Percentiles rank a stretch among this genome's conserved stretches.
Evolutionary conservation across 2,113 vertebrate species (phyloP).

Genomic region (Tetrao urogallus): DNA sequence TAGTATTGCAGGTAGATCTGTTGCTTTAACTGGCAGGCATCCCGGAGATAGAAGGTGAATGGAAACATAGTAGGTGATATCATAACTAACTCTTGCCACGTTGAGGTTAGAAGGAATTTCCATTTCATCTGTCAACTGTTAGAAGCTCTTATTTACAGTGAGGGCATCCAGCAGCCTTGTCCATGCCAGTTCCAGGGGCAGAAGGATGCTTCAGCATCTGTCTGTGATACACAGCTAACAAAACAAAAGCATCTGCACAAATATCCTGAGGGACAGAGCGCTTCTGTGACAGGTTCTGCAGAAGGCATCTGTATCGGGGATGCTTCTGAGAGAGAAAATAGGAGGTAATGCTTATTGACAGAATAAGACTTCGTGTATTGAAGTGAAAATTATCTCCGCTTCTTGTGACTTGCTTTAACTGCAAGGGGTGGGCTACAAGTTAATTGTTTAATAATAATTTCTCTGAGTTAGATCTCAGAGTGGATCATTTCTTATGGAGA

Average conservation of each 20-base stretch:
- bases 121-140: not conserved
- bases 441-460: not conserved
- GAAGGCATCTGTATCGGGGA: not conserved
- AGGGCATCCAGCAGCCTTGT: not conserved
- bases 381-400: not conserved
- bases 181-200: not conserved
- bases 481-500: not conserved
- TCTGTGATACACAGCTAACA: not conserved
- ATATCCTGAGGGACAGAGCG: not conserved
- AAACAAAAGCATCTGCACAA: not conserved
- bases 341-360: not conserved
- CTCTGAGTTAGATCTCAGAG: not conserved
- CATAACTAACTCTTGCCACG: conserved; percentile 23
- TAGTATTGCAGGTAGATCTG: not conserved
- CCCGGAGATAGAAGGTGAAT: conserved; percentile 6
- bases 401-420: not conserved
- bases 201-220: not conserved
- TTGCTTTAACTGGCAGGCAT: not conserved
- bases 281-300: not conserved
- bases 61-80: not conserved
- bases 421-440: not conserved
- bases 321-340: not conserved
- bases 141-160: not conserved
- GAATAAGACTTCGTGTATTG: not conserved
- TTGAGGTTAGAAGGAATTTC: conserved; percentile 29